phyloP scores from a whole-genome alignment of 1,140 invertebrate genomes.

The Drosophila burlai region DNA sequence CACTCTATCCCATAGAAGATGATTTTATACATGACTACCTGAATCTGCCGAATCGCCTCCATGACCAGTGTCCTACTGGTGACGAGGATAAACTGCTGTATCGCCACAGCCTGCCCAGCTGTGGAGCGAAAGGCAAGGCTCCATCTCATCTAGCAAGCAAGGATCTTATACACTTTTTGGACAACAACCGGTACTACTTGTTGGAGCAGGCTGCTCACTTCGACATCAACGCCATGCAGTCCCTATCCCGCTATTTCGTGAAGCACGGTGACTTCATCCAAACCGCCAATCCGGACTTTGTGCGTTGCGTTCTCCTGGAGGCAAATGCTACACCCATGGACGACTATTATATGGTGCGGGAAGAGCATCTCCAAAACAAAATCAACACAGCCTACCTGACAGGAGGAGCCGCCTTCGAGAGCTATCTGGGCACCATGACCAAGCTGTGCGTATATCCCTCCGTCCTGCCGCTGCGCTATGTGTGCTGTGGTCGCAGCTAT shows the following conservation, averaged over 20 bases:
- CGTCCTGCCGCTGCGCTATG: slow-evolving; percentile 87
- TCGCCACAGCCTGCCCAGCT: slow-evolving; percentile 53
- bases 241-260: slow-evolving; percentile 84
- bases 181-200: slow-evolving; percentile 86
- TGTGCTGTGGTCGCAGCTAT: slow-evolving; percentile 87
- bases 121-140: not conserved
- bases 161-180: slow-evolving; percentile 86
- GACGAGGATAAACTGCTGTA: slow-evolving; percentile 84
- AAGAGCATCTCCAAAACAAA: slow-evolving; percentile 84
- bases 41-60: slow-evolving; percentile 88
- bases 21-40: slow-evolving; percentile 86
- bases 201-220: slow-evolving; percentile 87
- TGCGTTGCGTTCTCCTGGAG: slow-evolving; percentile 88
- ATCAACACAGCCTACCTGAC: slow-evolving; percentile 87
- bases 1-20: slow-evolving; percentile 87
- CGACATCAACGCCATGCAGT: slow-evolving; percentile 86
- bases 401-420: slow-evolving; percentile 87
- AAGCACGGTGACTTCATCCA: slow-evolving; percentile 83
- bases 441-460: slow-evolving; percentile 86
- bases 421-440: slow-evolving; percentile 87
- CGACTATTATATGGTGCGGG: slow-evolving; percentile 86
- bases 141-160: slow-evolving; percentile 69
- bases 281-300: slow-evolving; percentile 88
- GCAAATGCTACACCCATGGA: slow-evolving; percentile 86
- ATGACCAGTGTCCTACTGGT: slow-evolving; percentile 86